These are phyloP conservation scores for Myotis daubentonii DNA, from an alignment of 2,797 vertebrate species.

Conservation along the genomic window DNA sequence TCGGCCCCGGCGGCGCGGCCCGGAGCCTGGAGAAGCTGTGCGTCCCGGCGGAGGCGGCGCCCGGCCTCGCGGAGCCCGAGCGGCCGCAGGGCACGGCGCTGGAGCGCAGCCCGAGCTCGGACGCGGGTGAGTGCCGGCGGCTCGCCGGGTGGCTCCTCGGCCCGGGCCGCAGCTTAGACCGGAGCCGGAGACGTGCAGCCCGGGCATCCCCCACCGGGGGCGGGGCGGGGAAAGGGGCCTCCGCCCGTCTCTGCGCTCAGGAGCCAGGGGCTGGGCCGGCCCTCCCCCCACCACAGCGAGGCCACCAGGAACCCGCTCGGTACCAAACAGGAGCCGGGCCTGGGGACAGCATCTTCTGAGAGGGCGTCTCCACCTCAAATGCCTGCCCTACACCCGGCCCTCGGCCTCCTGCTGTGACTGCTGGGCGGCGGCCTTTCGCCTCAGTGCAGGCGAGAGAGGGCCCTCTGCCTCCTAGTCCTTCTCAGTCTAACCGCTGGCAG, in stretches of 20 bases:
- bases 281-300: neutral
- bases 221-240: neutral
- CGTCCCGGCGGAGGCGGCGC: neutral
- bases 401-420: neutral
- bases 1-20: neutral
- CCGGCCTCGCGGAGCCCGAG: constrained; percentile 24
- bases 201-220: neutral
- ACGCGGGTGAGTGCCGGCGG: constrained; percentile 77
- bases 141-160: no score
- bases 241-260: neutral
- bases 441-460: no score
- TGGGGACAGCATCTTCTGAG: neutral
- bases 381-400: neutral
- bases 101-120: constrained; percentile 62
- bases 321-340: neutral
- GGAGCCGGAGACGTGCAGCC: neutral
- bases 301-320: neutral
- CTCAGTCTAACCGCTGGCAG: neutral
- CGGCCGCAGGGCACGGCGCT: constrained; percentile 47
- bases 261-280: neutral
- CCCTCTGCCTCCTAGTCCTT: neutral
- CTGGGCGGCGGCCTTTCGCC: neutral
- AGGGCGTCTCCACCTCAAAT: neutral
- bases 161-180: neutral
- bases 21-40: constrained; percentile 61